Conservation (phyloP, 1,140 invertebrate species). For the Atopsyche davidsoni region DNA sequence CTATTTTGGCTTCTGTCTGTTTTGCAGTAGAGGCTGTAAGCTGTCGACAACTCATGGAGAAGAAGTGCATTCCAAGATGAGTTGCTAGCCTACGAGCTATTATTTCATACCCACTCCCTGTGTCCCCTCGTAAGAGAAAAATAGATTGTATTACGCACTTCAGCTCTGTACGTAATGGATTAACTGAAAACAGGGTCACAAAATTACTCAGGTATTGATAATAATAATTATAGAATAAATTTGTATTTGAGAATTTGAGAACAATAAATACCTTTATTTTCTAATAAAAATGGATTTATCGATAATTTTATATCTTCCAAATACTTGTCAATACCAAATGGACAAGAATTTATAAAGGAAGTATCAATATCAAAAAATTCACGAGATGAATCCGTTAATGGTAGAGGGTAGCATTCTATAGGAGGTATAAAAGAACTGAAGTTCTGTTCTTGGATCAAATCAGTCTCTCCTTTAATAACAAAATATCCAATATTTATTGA, state of each 20-base stretch:
- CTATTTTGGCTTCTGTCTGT: constrained; percentile 47
- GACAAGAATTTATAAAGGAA: constrained; percentile 33
- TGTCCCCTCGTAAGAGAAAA: constrained; percentile 40
- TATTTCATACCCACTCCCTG: constrained; percentile 38
- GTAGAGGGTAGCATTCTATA: too few species aligned
- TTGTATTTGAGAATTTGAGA: constrained; percentile 1
- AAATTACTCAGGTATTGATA: background rate
- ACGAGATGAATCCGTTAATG: too few species aligned
- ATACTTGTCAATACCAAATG: constrained; percentile 38
- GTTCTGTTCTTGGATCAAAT: constrained; percentile 41
- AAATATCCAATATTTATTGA: constrained; percentile 37
- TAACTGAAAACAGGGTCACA: constrained; percentile 35
- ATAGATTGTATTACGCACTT: constrained; percentile 41
- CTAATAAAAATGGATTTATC: constrained; percentile 40
- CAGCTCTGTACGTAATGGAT: constrained; percentile 34
- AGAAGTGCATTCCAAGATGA: constrained; percentile 38
- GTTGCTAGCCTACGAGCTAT: constrained; percentile 40
- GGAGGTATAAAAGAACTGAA: constrained; percentile 39
- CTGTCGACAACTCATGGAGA: constrained; percentile 40
- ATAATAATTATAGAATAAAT: constrained; percentile 11
- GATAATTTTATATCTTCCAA: constrained; percentile 42
- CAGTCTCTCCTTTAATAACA: constrained; percentile 42
- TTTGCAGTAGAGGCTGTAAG: constrained; percentile 45
- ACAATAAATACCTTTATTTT: constrained; percentile 39
- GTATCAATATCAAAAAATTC: constrained; percentile 31